Base-by-base conservation (phyloP, 2,888 invertebrate genomes). In the Coleophora flavipennella region DNA sequence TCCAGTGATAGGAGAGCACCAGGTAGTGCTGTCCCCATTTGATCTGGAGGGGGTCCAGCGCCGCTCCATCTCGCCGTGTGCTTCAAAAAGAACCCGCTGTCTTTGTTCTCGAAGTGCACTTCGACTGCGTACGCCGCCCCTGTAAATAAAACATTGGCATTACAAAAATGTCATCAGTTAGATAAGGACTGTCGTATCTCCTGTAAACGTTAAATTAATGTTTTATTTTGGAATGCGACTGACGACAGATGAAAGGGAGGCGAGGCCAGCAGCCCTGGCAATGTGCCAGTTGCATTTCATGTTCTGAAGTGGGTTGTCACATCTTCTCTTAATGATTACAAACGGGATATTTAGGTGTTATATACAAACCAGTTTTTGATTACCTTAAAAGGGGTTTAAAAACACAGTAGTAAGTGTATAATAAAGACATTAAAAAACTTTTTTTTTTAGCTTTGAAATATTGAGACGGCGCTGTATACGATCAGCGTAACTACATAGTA, bases 71-170 rank as follows among this genome's bases (percentile, higher is more conserved):
- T 85, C 10, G 91, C 89, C 46, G 91, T 90, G 69, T 94, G 94
- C 73, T 93, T 93, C 59, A 95, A 81, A 75, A 95, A 95, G 85
- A 95, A 95, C 36, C 95, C 95, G 55, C 94, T 94, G 70, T 95
- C 95, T 62, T 94, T 92, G 71, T 93, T 93, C 83, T 95, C 95
- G 73, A 95, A 95, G 74, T 95, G 95, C 59, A 95, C 94, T 86
- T 94, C 95, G 55, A 95, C 93, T 54, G 90, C 88, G 53, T 87
- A 76, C 62, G 87, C 87, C 59, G 87, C 86, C 65, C 89, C 93
- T 93, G 89, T 25, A 86, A 88, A 61, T 53, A 69, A 68, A 60
- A 51, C 57, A 59, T 53, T 38, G 52, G 40, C 44, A 51, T 40
- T 51, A 56, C 50, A 52, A 60, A 54, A 51, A 57, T 50, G 45